Evolutionary conservation across 2,888 invertebrate genomes (phyloP).

Genomic region (Plemyria rubiginata): DNA sequence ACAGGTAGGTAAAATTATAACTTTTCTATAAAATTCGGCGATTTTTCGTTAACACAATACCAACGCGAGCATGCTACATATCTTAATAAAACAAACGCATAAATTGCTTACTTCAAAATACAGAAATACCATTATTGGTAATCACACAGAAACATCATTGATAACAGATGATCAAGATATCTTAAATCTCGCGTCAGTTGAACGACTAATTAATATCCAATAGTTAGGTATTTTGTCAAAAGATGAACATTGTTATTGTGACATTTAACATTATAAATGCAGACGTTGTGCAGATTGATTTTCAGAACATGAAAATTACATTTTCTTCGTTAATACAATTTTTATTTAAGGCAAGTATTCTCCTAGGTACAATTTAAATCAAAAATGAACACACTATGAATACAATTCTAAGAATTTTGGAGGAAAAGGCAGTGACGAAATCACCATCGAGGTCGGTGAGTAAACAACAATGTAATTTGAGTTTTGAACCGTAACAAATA

Average conservation of each 20-base stretch:
- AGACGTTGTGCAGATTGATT: constrained; percentile 64
- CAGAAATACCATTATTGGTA: not conserved
- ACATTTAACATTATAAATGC: constrained; percentile 65
- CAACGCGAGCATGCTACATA: constrained; percentile 17
- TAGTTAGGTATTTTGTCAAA: constrained; percentile 1
- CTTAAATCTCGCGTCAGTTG: constrained; percentile 18
- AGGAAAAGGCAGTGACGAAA: constrained; percentile 70
- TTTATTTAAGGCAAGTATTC: constrained; percentile 64
- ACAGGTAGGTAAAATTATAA: constrained; percentile 44
- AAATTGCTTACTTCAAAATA: constrained; percentile 2
- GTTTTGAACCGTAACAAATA: constrained; percentile 66
- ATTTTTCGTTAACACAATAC: constrained; percentile 32
- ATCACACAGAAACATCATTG: not conserved
- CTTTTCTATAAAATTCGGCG: constrained; percentile 36
- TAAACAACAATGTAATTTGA: constrained; percentile 57
- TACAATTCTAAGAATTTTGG: constrained; percentile 58
- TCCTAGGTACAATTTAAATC: constrained; percentile 55
- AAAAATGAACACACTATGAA: constrained; percentile 72
- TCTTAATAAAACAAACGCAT: not conserved
- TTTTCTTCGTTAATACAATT: constrained; percentile 52
- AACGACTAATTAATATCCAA: constrained; percentile 11
- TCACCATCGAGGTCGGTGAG: constrained; percentile 54
- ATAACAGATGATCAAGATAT: not conserved
- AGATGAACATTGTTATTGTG: constrained; percentile 47
- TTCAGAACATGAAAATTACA: constrained; percentile 55